These are phyloP conservation scores for Leucoraja ocellata DNA, from an alignment of 2,797 vertebrate genomes.

Conservation along the genomic window DNA sequence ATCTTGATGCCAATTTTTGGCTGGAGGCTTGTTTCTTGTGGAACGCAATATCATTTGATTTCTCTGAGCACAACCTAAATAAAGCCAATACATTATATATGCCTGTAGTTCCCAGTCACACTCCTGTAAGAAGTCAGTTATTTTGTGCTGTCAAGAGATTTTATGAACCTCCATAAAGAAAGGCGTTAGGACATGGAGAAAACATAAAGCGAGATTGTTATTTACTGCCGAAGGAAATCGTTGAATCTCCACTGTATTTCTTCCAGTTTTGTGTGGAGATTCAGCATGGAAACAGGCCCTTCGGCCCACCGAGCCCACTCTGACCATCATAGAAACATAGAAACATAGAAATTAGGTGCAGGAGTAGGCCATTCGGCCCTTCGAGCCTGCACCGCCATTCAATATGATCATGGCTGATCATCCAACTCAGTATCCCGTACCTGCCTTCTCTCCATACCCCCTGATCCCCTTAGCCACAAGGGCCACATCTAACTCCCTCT, in stretches of 20 bases:
- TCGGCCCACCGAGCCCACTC: no score
- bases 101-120: neutral
- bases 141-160: conserved; percentile 9
- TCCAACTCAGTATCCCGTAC: no score
- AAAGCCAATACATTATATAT: conserved; percentile 2
- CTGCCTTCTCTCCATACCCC: no score
- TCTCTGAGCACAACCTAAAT: neutral
- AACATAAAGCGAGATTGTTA: conserved; percentile 23
- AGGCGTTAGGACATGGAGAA: neutral
- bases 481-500: no score
- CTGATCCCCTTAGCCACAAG: no score
- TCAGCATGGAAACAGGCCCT: no score
- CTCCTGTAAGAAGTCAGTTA: neutral
- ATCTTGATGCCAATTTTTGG: neutral
- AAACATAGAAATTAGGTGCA: no score
- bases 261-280: neutral
- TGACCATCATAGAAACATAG: no score
- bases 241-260: neutral
- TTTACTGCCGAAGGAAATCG: conserved; percentile 27
- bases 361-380: no score
- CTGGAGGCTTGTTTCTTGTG: neutral
- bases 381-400: no score
- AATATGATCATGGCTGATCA: no score
- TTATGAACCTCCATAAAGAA: conserved; percentile 27
- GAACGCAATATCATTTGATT: neutral